phyloP scores from a whole-genome alignment of 1,140 invertebrate genomes.

The Hylyphantes graminicola region DNA sequence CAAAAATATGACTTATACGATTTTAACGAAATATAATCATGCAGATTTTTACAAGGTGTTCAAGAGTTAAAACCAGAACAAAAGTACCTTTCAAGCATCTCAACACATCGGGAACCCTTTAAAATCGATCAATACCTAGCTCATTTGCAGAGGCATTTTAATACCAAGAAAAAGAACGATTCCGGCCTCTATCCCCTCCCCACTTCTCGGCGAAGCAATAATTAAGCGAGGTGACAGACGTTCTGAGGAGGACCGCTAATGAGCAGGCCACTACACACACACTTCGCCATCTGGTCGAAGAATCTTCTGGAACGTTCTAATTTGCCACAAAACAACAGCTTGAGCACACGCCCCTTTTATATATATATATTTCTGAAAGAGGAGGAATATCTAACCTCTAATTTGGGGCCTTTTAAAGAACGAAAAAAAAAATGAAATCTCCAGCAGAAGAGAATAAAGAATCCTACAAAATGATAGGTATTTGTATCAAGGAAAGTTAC shows the following conservation, averaged over 20 bases:
- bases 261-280: constrained; percentile 14
- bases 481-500: constrained; percentile 5
- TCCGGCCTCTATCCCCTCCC: neutral
- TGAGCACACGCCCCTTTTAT: constrained; percentile 5
- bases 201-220: constrained; percentile 44
- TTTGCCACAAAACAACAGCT: constrained; percentile 59
- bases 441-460: too few species aligned
- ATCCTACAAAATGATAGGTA: constrained; percentile 50
- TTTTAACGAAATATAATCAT: too few species aligned
- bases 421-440: neutral
- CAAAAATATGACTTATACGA: too few species aligned
- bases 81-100: too few species aligned
- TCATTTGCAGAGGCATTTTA: constrained; percentile 58
- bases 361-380: too few species aligned
- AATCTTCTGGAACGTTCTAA: constrained; percentile 45
- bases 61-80: too few species aligned
- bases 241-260: constrained; percentile 48
- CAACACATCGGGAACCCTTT: neutral
- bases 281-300: constrained; percentile 43
- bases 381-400: constrained; percentile 34
- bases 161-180: constrained; percentile 51
- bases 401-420: constrained; percentile 47
- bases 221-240: constrained; percentile 60
- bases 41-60: too few species aligned
- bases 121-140: constrained; percentile 57